Percentiles rank a stretch among this genome's conserved stretches.
Evolutionary conservation across 2,113 vertebrate genomes (phyloP).

Genomic region (Bos indicus): DNA sequence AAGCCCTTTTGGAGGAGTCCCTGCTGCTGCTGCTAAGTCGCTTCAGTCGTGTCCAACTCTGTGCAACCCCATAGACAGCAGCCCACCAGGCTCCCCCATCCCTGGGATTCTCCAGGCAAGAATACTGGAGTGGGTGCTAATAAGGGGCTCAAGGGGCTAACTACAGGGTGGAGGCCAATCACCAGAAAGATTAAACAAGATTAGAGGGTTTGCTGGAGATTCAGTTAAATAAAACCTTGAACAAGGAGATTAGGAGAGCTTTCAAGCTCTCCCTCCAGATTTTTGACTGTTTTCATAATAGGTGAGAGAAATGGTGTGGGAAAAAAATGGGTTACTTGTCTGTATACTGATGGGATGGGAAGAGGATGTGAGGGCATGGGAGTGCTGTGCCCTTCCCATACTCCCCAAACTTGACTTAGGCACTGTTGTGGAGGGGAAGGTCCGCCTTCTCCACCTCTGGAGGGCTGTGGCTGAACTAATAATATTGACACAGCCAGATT

Average conservation of each 20-base stretch:
- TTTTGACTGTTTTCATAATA: background rate
- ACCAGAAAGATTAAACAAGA: background rate
- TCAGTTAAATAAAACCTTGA: background rate
- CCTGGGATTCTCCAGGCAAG: too few species aligned
- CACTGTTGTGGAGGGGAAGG: background rate
- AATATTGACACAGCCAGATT: background rate
- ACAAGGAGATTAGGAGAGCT: background rate
- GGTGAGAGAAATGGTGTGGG: background rate
- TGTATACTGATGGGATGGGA: background rate
- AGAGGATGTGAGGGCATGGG: background rate
- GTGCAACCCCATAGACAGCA: fast-evolving
- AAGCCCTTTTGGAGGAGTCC: background rate
- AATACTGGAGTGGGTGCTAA: background rate
- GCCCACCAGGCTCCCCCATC: too few species aligned
- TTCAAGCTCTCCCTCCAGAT: background rate
- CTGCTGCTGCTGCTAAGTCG: background rate
- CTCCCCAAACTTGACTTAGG: background rate
- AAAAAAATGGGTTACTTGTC: background rate
- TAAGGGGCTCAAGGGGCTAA: background rate
- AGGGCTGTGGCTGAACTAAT: background rate
- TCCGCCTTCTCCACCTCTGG: background rate
- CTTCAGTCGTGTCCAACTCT: too few species aligned
- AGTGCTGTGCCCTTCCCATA: background rate
- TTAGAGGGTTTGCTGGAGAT: background rate
- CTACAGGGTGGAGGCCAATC: background rate